Evolutionary conservation across 2,113 vertebrate genomes (phyloP).

Genomic region (Cephalophus harveyi): DNA sequence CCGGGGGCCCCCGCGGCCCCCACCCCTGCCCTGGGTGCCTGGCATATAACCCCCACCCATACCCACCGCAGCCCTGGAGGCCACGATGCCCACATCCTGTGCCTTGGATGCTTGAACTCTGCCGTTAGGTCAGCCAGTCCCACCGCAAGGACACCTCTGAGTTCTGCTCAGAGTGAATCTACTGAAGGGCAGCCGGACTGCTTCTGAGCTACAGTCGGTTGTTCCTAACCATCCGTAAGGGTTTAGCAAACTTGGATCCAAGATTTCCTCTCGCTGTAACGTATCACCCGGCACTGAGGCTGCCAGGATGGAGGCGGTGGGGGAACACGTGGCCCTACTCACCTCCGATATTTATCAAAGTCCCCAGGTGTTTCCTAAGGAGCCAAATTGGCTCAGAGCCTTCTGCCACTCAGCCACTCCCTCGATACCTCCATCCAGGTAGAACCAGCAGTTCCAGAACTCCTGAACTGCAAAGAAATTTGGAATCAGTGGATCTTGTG

Average conservation of each 20-base stretch:
- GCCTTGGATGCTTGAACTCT: background rate
- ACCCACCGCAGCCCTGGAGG: background rate
- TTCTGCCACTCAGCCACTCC: background rate
- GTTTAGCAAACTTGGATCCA: background rate
- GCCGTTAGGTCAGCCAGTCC: background rate
- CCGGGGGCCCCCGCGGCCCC: too few relatives aligned
- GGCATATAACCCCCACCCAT: too few relatives aligned
- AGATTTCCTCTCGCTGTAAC: background rate
- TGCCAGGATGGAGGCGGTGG: fast-evolving
- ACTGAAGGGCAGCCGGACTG: background rate
- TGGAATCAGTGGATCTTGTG: background rate
- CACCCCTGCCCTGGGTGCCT: too few relatives aligned
- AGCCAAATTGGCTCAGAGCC: background rate
- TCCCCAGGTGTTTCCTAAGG: background rate
- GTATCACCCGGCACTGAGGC: too few relatives aligned
- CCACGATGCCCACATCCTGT: background rate
- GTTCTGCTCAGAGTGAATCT: background rate
- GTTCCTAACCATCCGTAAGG: background rate
- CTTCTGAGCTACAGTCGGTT: background rate
- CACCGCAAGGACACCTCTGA: background rate
- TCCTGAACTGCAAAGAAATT: too few relatives aligned
- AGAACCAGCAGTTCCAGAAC: background rate
- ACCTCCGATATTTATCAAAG: background rate
- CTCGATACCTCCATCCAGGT: background rate
- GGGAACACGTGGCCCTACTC: fast-evolving